phyloP scores from a whole-genome alignment of 2,113 vertebrate genomes.

The Lepus europaeus region DNA sequence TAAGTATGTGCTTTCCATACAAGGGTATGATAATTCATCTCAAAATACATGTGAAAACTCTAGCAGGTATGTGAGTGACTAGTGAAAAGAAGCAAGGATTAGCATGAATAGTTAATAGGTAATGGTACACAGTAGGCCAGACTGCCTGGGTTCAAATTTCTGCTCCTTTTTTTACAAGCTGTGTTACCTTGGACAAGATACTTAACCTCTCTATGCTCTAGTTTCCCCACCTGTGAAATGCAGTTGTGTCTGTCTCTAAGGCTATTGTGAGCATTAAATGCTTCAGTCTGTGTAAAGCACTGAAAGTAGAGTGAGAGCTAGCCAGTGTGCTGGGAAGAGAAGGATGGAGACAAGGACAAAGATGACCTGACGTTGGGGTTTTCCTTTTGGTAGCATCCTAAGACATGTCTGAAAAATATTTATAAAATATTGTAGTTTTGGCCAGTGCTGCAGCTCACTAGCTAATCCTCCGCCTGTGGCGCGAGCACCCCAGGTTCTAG shows the following conservation, averaged over 20 bases:
- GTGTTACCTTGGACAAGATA: no score
- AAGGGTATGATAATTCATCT: background rate
- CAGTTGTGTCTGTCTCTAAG: background rate
- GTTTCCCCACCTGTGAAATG: background rate
- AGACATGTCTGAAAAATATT: conserved; percentile 39
- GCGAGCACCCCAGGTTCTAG: no score
- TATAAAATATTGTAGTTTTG: background rate
- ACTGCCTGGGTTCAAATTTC: no score
- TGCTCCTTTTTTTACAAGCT: no score
- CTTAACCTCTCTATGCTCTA: no score
- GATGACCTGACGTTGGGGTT: background rate
- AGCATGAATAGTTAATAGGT: background rate
- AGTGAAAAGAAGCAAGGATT: background rate
- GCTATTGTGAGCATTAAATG: background rate
- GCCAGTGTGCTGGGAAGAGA: background rate
- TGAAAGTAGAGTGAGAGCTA: background rate
- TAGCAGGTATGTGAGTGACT: background rate
- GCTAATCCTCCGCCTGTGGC: no score
- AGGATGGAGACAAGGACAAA: background rate
- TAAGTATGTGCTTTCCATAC: background rate
- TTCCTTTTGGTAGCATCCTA: background rate
- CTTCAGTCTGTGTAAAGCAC: background rate
- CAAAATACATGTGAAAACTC: background rate
- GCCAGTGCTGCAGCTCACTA: no score
- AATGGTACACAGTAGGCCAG: background rate